Evolutionary conservation across 1,140 invertebrate species (phyloP), one percentile per base, ranked within the genome.

Genomic region (Leptopilina boulardi): DNA sequence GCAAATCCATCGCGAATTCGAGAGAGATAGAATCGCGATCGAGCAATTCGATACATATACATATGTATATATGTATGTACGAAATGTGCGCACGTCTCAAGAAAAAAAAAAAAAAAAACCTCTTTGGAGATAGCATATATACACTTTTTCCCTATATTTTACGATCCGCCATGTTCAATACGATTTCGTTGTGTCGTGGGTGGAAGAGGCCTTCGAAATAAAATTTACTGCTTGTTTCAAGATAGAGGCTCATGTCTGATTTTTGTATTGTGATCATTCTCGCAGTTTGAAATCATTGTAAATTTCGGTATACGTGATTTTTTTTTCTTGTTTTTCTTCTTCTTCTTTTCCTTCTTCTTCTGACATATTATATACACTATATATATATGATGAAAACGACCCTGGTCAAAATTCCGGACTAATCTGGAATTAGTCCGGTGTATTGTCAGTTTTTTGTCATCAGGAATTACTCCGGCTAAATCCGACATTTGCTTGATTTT

Each of bases 1-100:
- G 59, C 59, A 66, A 66, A 66, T 66, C 23, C 59, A 66, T 66
- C 59, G 59, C 59, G 11, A 66, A 66, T 66, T 66, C 59, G 26
- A 34, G 23, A 34, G 23, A 66, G 59, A 66, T 66, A 66, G 59
- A 66, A 66, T 66, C 59, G 21, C 26, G 59, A 30, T 66, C 59
- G 11, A 13, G 23, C 26, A 66, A 38, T 66, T 30, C 23, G 59
- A 66, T 66, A 59, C 26, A 15, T 30, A 51, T 38, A 18, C n/a
- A 8, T 51, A 18, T 18, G n/a, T 51, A 18, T 51, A 51, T 44
- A 38, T n/a, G n/a, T n/a, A n/a, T n/a, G n/a, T 38, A 38, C 3
- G 34, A 38, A 38, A 38, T 38, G 34, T 38, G 34, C 47, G 47
- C 1, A 18, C 51, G 51, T 54, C 51, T 38, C 34, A 38, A 9